Evolutionary conservation across 2,797 vertebrate genomes (phyloP).

Genomic region (Poliocrania exsul): DNA sequence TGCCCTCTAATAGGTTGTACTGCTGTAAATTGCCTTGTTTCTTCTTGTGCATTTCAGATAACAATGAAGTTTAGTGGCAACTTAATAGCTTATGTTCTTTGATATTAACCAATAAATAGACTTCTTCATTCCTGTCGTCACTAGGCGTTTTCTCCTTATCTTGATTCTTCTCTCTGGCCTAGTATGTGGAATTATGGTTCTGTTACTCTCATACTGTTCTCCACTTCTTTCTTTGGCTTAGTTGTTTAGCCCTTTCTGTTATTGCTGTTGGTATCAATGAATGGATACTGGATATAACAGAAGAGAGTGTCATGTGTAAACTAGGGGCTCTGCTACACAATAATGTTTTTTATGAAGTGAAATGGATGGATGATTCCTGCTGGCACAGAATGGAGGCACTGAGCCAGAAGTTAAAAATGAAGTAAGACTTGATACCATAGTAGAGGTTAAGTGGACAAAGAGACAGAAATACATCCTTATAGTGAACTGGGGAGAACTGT

Average conservation of each 20-base stretch:
- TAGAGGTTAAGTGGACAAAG: background rate
- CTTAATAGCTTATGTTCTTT: background rate
- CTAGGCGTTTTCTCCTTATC: background rate
- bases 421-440: background rate
- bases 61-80: background rate
- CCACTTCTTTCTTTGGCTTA: background rate
- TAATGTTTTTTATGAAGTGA: background rate
- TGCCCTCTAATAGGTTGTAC: background rate
- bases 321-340: background rate
- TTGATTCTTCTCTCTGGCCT: background rate
- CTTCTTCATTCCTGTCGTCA: background rate
- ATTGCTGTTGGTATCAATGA: background rate
- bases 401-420: background rate
- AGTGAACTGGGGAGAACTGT: background rate
- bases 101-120: background rate
- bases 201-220: background rate
- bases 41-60: background rate
- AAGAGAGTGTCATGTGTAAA: background rate
- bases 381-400: background rate
- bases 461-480: background rate
- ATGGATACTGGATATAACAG: background rate
- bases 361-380: background rate
- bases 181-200: accelerated
- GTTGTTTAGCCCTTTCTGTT: background rate
- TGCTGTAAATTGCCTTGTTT: background rate